Percentiles rank a stretch among this genome's conserved stretches.
Conservation (phyloP, 2,797 vertebrate genomes). For the Telmatherina bonti region DNA sequence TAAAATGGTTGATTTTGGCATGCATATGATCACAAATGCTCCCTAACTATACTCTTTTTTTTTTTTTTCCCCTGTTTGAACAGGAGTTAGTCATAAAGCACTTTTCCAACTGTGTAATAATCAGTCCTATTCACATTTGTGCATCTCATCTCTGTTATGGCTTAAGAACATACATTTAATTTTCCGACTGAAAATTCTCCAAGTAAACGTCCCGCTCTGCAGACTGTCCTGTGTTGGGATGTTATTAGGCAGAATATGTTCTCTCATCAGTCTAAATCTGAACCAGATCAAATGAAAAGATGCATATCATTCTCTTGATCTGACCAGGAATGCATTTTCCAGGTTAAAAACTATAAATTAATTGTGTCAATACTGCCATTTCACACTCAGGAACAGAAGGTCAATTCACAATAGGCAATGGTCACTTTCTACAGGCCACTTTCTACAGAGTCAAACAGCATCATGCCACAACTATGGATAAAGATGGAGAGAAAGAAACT, state of each 20-base stretch:
- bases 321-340: constrained; percentile 63
- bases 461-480: constrained; percentile 83
- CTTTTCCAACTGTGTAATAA: constrained; percentile 64
- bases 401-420: constrained; percentile 77
- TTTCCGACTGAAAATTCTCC: constrained; percentile 38
- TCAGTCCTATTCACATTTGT: constrained; percentile 70
- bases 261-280: constrained; percentile 53
- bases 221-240: constrained; percentile 32
- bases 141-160: constrained; percentile 83
- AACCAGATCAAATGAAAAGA: constrained; percentile 44
- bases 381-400: constrained; percentile 72
- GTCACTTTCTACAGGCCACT: constrained; percentile 79
- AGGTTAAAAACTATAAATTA: constrained; percentile 62
- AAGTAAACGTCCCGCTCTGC: constrained; percentile 28
- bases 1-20: constrained; percentile 84
- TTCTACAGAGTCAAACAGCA: constrained; percentile 82
- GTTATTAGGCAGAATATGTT: constrained; percentile 56
- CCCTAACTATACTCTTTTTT: constrained; percentile 51
- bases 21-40: constrained; percentile 87
- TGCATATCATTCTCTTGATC: constrained; percentile 36
- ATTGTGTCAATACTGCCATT: constrained; percentile 74
- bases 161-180: constrained; percentile 77
- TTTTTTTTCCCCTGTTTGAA: constrained; percentile 55
- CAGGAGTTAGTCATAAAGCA: constrained; percentile 75
- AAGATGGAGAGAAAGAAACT: constrained; percentile 46